A percentile compares a stretch with the other conserved stretches of the same genome.
phyloP scores from a whole-genome alignment of 2,797 vertebrate species.

The Botia kubotai region DNA sequence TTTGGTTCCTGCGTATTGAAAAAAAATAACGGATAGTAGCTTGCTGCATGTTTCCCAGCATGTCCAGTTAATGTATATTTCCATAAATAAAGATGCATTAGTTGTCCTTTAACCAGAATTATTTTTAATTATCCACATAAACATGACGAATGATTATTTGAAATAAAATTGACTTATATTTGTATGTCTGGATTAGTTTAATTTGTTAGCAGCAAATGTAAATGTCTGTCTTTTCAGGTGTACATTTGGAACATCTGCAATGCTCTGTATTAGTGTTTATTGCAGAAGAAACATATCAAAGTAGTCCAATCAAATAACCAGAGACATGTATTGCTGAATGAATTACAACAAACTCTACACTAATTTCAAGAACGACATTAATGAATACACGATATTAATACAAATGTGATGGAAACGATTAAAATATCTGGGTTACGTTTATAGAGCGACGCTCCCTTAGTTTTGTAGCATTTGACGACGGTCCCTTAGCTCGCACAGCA shows the following conservation, averaged over 20 bases:
- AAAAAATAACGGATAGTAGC: slow-evolving; percentile 82
- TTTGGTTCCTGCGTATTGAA: slow-evolving; percentile 87
- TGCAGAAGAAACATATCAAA: neutral
- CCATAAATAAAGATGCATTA: neutral
- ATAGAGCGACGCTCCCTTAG: slow-evolving; percentile 33
- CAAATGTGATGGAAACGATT: neutral
- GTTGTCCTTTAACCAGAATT: neutral
- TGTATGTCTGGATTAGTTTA: neutral
- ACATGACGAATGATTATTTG: neutral
- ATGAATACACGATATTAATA: neutral
- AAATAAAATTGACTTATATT: neutral
- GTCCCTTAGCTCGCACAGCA: slow-evolving; percentile 60
- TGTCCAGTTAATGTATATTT: neutral
- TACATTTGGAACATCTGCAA: neutral
- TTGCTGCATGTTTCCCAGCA: slow-evolving; percentile 61
- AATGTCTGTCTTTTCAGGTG: neutral
- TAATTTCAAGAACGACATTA: neutral
- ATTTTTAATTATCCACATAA: too few relatives aligned
- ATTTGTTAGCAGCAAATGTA: neutral
- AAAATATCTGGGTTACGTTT: neutral
- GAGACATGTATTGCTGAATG: neutral
- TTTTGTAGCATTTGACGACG: slow-evolving; percentile 45
- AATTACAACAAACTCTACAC: neutral
- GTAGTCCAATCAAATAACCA: neutral
- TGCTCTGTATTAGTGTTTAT: neutral